Conservation (phyloP, 2,888 invertebrate genomes). For the Rhagophthalmus giganteus region DNA sequence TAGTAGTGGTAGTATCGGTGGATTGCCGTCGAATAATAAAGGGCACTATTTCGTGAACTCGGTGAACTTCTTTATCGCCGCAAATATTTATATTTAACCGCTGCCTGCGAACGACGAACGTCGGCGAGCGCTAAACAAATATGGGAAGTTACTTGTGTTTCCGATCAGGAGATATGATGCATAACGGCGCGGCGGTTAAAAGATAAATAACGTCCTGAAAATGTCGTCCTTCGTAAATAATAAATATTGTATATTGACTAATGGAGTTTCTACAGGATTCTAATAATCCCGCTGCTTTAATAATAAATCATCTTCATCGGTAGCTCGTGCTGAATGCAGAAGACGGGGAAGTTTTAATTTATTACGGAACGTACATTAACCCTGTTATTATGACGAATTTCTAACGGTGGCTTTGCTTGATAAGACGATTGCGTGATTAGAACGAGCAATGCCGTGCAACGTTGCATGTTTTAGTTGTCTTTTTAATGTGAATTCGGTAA, state of each 20-base stretch:
- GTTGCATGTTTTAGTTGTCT: too few species aligned
- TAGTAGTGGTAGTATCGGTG: too few species aligned
- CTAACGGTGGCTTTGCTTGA: constrained; percentile 7
- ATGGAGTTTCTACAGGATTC: constrained; percentile 13
- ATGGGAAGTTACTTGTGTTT: constrained; percentile 8
- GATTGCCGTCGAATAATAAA: too few species aligned
- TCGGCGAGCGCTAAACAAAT: constrained; percentile 18
- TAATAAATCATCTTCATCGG: constrained; percentile 19
- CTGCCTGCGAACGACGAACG: constrained; percentile 2
- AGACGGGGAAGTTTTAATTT: constrained; percentile 9
- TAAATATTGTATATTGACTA: constrained; percentile 17
- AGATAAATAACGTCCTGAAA: constrained; percentile 17
- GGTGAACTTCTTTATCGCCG: constrained; percentile 12
- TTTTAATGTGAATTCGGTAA: too few species aligned
- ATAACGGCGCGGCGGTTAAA: constrained; percentile 17
- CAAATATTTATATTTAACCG: constrained; percentile 21
- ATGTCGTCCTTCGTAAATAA: constrained; percentile 16
- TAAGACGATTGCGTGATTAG: too few species aligned
- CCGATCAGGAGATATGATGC: constrained; percentile 9
- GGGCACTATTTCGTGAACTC: too few species aligned
- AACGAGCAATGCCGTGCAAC: too few species aligned
- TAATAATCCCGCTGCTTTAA: constrained; percentile 8
- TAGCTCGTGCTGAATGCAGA: constrained; percentile 11
- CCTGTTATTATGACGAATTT: constrained; percentile 12
- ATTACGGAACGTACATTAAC: constrained; percentile 9